A percentile compares a stretch with the other conserved stretches of the same genome.
These are phyloP conservation scores for Myiotriccus ornatus DNA, from an alignment of 2,797 vertebrate genomes.

Conservation along the genomic window DNA sequence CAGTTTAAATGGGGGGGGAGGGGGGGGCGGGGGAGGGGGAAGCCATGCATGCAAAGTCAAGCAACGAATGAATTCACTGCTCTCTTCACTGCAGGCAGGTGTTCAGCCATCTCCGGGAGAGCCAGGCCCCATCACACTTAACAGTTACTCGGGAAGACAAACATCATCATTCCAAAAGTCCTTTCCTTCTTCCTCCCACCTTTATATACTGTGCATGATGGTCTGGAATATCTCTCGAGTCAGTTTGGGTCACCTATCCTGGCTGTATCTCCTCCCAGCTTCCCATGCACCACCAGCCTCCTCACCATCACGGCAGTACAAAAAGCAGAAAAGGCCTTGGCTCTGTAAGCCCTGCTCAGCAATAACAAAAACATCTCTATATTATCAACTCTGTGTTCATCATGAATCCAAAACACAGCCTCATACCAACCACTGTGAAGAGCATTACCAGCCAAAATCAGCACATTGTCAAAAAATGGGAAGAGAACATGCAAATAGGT, in stretches of 20 bases:
- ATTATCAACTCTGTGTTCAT: not conserved
- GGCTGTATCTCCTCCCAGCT: accelerated
- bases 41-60: not conserved
- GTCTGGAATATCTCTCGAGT: not conserved
- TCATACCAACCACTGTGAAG: not conserved
- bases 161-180: not conserved
- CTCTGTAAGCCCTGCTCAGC: not conserved
- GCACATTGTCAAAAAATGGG: not conserved
- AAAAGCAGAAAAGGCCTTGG: not conserved
- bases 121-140: not conserved
- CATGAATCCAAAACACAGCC: not conserved
- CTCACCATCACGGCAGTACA: accelerated
- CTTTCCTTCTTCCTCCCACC: not conserved
- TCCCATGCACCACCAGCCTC: accelerated
- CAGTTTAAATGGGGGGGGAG: not conserved
- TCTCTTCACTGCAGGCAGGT: not conserved
- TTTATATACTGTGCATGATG: not conserved
- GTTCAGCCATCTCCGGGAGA: not conserved
- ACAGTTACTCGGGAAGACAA: accelerated
- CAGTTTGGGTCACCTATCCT: not conserved
- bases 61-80: not conserved
- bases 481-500: accelerated
- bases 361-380: not conserved
- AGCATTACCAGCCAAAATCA: not conserved
- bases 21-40: too few relatives aligned